These are phyloP conservation scores for Caenorhabditis panamensis DNA, from an alignment of 2,888 invertebrate species.

Conservation along the genomic window DNA sequence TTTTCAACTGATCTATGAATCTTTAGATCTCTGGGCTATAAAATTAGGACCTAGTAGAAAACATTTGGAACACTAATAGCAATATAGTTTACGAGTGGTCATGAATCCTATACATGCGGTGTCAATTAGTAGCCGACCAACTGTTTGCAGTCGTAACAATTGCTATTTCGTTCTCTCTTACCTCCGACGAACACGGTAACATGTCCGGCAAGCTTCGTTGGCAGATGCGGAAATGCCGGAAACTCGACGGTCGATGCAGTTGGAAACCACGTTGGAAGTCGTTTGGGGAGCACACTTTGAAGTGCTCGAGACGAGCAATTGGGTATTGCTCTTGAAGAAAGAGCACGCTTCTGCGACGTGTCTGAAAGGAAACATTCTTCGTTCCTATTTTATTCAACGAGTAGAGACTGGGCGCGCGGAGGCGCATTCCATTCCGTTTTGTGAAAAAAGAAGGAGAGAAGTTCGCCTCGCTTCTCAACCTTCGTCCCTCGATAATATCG, in stretches of 20 bases:
- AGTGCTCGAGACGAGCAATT: conserved; percentile 68
- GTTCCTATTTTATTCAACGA: too few relatives aligned
- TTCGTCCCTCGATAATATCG: conserved; percentile 21
- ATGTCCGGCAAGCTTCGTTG: conserved; percentile 73
- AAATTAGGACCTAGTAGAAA: neutral
- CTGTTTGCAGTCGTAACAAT: conserved; percentile 7
- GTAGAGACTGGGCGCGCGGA: too few relatives aligned
- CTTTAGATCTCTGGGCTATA: too few relatives aligned
- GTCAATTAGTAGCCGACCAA: conserved; percentile 23
- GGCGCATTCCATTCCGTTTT: conserved; percentile 6
- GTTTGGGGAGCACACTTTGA: conserved; percentile 31
- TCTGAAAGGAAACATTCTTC: conserved; percentile 63
- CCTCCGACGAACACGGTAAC: conserved; percentile 72
- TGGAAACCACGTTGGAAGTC: conserved; percentile 34
- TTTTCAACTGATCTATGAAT: too few relatives aligned
- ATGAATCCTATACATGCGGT: conserved; percentile 17
- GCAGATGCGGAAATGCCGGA: conserved; percentile 56
- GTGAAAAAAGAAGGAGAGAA: conserved; percentile 12
- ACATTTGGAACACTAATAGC: neutral
- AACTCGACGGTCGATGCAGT: conserved; percentile 68
- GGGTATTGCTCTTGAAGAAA: conserved; percentile 80
- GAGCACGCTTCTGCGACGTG: conserved; percentile 83
- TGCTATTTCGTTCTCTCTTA: conserved; percentile 3
- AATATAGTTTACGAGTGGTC: conserved; percentile 10
- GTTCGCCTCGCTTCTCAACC: conserved; percentile 14